Conservation (phyloP, 2,113 vertebrate genomes). For the Rana temporaria region DNA sequence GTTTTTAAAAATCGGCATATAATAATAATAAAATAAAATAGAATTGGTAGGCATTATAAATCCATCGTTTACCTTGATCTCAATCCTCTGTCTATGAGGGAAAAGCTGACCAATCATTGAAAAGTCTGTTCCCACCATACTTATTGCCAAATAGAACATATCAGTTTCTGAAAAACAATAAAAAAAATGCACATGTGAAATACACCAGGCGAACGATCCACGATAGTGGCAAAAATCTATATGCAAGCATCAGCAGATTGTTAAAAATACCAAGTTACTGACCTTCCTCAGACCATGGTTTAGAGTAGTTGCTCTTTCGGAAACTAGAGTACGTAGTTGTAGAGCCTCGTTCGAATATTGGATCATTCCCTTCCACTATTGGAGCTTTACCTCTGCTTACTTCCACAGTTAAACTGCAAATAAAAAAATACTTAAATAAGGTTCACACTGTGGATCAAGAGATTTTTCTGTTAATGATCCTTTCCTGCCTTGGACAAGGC, state of each 20-base stretch:
- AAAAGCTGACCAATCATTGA: conserved; percentile 96
- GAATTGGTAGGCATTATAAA: too few relatives aligned
- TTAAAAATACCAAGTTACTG: neutral
- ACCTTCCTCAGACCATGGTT: conserved; percentile 95
- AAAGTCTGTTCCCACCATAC: conserved; percentile 98
- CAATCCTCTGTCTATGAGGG: conserved; percentile 89
- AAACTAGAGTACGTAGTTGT: conserved; percentile 98
- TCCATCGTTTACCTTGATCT: conserved; percentile 87
- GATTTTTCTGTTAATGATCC: too few relatives aligned
- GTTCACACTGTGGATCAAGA: too few relatives aligned
- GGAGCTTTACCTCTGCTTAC: conserved; percentile 89
- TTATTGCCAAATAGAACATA: conserved; percentile 98
- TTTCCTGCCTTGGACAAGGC: too few relatives aligned
- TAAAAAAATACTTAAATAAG: neutral
- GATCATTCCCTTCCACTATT: conserved; percentile 86
- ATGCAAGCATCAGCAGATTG: too few relatives aligned
- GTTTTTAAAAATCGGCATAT: too few relatives aligned
- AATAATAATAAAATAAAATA: too few relatives aligned
- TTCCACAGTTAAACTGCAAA: conserved; percentile 91
- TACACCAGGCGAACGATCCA: neutral
- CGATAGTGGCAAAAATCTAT: too few relatives aligned
- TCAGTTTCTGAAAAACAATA: conserved; percentile 89
- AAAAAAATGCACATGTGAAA: neutral
- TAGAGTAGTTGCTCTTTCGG: conserved; percentile 85
- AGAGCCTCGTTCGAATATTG: conserved; percentile 96